Evolutionary conservation across 2,888 invertebrate genomes (phyloP), one percentile per base, ranked within the genome.

Genomic region (Mechanitis mazaeus): DNA sequence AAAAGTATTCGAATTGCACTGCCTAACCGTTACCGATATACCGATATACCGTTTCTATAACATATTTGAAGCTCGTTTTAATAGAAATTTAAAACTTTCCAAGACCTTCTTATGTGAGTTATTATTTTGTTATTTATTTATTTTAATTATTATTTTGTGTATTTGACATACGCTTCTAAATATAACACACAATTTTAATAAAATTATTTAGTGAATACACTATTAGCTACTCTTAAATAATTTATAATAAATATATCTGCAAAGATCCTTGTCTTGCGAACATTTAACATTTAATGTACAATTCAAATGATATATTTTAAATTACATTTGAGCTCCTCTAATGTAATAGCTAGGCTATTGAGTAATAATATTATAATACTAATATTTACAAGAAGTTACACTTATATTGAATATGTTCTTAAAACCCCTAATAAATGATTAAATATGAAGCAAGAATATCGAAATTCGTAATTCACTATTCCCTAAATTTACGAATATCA

Each of bases 381-480:
- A 31, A 31, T 50, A 50, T 50, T 50, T 42, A 42, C 42, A 42
- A 42, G 11, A 42, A 42, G 9, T 42, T 42, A 42, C 9, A 42
- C 9, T 42, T 42, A 42, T 9, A 31, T 50, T 47, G 31, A 50
- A 50, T 50, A 50, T 31, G 12, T 47, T 7, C 31, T 31, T 31
- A 50, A 28, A 31, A 50, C 3, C 20, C 50, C 28, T 42, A 45
- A 45, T 28, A 42, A 4, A 56, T 46, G 54, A 46, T 45, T 54
- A 54, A 42, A 35, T 60, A 61, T 33, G 45, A 60, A 60, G 55
- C 54, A 50, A 60, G 33, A 9, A 60, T 63, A 60, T 38, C 54
- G 57, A 63, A 63, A 63, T 60, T 63, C 63, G 63, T 60, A 53
- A 60, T 55, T 45, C 54, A 56, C 31, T 55, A 57, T 54, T 38